Evolutionary conservation across 2,888 invertebrate genomes (phyloP).

Genomic region (Corbicula japonica): DNA sequence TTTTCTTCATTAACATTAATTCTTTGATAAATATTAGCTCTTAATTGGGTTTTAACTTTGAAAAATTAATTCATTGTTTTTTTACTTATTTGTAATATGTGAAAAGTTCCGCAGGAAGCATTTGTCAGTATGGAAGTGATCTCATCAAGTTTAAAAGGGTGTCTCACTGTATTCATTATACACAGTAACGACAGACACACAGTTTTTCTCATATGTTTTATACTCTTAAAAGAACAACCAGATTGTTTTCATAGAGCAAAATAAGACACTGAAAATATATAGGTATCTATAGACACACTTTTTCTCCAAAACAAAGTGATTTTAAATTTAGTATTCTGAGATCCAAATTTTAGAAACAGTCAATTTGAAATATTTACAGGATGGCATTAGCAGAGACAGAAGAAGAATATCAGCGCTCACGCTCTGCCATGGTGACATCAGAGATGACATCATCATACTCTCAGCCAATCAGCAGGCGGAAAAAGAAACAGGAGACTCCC

Average conservation of each 20-base stretch:
- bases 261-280: not conserved
- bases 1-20: no score
- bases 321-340: not conserved
- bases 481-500: constrained; percentile 71
- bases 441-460: constrained; percentile 56
- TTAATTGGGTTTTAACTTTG: no score
- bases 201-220: no score
- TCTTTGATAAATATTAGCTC: no score
- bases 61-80: no score
- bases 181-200: no score
- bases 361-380: constrained; percentile 28
- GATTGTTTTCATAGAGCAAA: not conserved
- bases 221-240: no score
- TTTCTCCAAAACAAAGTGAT: not conserved
- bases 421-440: constrained; percentile 58
- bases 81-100: no score
- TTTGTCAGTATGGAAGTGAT: no score
- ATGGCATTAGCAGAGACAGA: constrained; percentile 61
- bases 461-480: constrained; percentile 63
- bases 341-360: not conserved
- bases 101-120: no score
- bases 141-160: no score
- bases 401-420: constrained; percentile 54
- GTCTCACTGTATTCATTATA: no score
- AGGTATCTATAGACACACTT: not conserved